Base-by-base conservation (phyloP, 2,113 vertebrate genomes). In the Scalopus aquaticus region DNA sequence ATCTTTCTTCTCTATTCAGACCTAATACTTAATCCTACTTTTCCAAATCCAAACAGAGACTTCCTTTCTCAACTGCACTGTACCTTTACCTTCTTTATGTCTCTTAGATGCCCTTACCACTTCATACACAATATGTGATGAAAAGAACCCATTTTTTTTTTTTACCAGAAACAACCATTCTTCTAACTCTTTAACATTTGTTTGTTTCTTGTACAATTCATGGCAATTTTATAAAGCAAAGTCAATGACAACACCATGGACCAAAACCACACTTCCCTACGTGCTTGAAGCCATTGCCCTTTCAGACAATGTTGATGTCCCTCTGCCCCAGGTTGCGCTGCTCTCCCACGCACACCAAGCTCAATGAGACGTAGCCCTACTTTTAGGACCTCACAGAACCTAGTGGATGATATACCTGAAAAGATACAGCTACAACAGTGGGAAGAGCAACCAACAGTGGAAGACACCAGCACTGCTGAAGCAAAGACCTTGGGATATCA, bases 401-500 rank as follows among this genome's bases (percentile, higher is more conserved):
- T 49, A 73, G 8, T 19, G 4, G 20, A 64, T 65, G 17, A 56
- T 3, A 20, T 17, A 5, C 2, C 35, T 54, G 4, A 30, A 46
- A 70, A 24, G 4, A 54, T 9, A 51, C 46, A 44, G 84, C 49
- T 70, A 8, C 17, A 74, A 5, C 20, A 22, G 1, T 76, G 12
- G 46, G 35, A 84, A 44, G 39, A 92, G 26, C 22, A 60, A 19
- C n/a, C 30, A 28, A 22, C 2, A 5, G 9, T 16, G 5, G 37
- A 88, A 92, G 64, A 9, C 11, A 30, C 3, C 6, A 32, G 5
- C 8, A 9, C 28, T 32, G 3, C 28, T 32, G 5, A 28, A 67
- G 54, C 2, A 5, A 44, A 6, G 6, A 60, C 3, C 4, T 26
- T 9, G 17, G 20, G 2, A 2, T 39, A 42, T 8, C 15, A 6